Conservation (phyloP, 2,888 invertebrate genomes). For the Vesta saturnalis region DNA sequence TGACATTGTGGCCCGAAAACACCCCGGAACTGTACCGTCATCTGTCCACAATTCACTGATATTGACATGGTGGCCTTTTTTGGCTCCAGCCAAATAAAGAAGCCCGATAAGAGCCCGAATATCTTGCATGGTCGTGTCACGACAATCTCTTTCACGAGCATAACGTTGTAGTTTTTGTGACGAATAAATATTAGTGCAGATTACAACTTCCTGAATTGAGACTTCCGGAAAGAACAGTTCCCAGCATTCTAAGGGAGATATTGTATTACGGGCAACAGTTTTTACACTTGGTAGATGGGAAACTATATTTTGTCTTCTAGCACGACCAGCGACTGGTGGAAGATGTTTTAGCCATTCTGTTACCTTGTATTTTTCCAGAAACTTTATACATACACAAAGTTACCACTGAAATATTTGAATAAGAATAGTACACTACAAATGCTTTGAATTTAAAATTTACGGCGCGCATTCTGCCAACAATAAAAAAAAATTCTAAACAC, state of each 20-base stretch:
- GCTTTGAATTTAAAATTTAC: not conserved
- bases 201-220: constrained; percentile 3
- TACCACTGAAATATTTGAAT: too few species aligned
- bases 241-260: not conserved
- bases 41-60: too few species aligned
- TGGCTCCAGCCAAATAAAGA: constrained; percentile 2
- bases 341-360: not conserved
- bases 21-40: constrained; percentile 9
- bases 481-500: too few species aligned
- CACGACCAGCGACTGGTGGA: not conserved
- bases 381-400: not conserved
- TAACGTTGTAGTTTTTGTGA: not conserved
- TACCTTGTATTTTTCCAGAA: not conserved
- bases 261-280: not conserved
- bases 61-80: not conserved
- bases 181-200: constrained; percentile 1
- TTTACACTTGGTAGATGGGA: constrained; percentile 5
- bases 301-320: not conserved
- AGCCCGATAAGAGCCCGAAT: not conserved
- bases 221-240: not conserved
- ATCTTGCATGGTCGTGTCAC: constrained; percentile 9
- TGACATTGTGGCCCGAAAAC: constrained; percentile 18
- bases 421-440: constrained; percentile 2
- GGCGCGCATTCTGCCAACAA: not conserved
- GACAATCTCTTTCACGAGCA: constrained; percentile 22